Percentiles rank a stretch among this genome's conserved stretches.
Evolutionary conservation across 2,113 vertebrate species (phyloP).

Genomic region (Sterna hirundo): DNA sequence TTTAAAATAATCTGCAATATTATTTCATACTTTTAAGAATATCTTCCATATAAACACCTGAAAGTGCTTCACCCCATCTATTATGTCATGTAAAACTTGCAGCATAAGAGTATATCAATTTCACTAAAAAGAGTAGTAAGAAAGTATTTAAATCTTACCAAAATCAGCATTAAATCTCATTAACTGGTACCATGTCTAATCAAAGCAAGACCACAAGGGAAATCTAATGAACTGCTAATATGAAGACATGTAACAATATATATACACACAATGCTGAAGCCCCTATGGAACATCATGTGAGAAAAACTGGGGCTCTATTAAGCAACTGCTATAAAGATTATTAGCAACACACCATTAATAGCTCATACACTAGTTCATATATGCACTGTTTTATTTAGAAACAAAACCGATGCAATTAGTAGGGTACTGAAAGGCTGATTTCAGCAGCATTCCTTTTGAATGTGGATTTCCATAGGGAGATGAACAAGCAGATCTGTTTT

Average conservation of each 20-base stretch:
- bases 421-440: constrained; percentile 9
- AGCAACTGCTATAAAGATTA: background rate
- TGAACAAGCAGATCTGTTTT: constrained; percentile 36
- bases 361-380: background rate
- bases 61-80: background rate
- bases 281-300: background rate
- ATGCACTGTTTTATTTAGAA: background rate
- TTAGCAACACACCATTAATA: background rate
- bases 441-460: constrained; percentile 44
- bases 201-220: background rate
- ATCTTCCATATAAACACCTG: background rate
- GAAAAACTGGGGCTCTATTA: background rate
- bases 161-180: background rate
- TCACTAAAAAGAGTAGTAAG: background rate
- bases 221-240: background rate
- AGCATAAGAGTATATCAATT: background rate
- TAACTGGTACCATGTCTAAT: background rate
- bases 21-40: background rate
- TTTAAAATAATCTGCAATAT: background rate
- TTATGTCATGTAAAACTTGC: fast-evolving
- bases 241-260: background rate
- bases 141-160: background rate
- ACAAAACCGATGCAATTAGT: background rate
- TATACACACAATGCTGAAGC: background rate
- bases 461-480: constrained; percentile 64